Base-by-base conservation (phyloP, 1,140 invertebrate genomes). In the Heliconius hewitsoni region DNA sequence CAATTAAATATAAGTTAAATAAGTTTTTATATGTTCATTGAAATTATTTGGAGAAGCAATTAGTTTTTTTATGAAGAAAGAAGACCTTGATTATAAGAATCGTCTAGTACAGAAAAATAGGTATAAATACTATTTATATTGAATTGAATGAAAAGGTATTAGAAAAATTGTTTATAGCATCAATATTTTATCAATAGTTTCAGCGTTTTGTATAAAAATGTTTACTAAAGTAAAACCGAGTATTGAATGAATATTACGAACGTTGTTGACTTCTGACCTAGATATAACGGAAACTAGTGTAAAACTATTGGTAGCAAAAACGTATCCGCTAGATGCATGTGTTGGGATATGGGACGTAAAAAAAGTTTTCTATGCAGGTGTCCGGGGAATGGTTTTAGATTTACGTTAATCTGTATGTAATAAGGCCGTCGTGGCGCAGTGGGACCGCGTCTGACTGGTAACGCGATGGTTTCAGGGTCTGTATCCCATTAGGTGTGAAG, bases 231-330 rank as follows among this genome's bases (percentile, higher is more conserved):
- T 30, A 30, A 66, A 66, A 66, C 11, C 3, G 27, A 30, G 27
- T 6, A 66, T 9, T 66, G 60, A 66, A 66, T 66, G 60, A 66
- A 42, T 72, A 18, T 72, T 39, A 74, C 55, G 57, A 83, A 78
- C 83, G 80, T 84, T 83, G 78, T 83, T 89, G 86, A 87, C 87
- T 91, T 87, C 89, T 90, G 89, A 92, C 89, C 89, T 87, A 91
- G 86, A 87, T 91, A 83, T 88, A 91, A 89, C 90, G 91, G 91
- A 93, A 89, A 89, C 85, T 88, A 83, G 78, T 82, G 84, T 81
- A 88, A 76, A 82, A 83, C 85, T 86, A 86, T 30, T 85, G 84
- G 87, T 86, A 71, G 88, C 85, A 92, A 91, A 91, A 93, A 88
- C 80, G 46, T 90, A 88, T 92, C 91, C 91, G 91, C 87, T 86